These are phyloP conservation scores for Hippoglossus stenolepis DNA, from an alignment of 2,113 vertebrate species.

Conservation along the genomic window DNA sequence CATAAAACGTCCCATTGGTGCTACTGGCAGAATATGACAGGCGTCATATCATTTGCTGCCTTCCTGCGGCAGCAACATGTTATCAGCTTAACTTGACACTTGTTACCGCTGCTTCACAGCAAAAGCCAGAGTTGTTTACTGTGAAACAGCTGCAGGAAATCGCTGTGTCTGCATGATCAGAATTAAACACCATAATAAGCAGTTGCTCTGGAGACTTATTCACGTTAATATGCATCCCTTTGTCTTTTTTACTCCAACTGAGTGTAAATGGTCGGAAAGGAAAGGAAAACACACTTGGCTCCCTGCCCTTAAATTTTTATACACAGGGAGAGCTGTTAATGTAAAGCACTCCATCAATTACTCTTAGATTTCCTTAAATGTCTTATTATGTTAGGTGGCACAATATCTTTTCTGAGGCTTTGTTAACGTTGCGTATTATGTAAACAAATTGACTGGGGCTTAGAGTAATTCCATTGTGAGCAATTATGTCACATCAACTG, in stretches of 20 bases:
- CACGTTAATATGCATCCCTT: constrained; percentile 23
- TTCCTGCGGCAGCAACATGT: not conserved
- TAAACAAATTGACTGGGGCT: constrained; percentile 23
- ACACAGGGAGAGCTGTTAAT: not conserved
- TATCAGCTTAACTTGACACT: not conserved
- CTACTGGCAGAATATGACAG: not conserved
- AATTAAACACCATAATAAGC: constrained; percentile 16
- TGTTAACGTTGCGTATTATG: constrained; percentile 14
- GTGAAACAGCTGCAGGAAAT: constrained; percentile 37
- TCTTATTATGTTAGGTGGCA: constrained; percentile 6
- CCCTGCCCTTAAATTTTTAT: not conserved
- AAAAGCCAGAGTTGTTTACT: constrained; percentile 10
- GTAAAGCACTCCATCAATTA: not conserved
- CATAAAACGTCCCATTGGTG: not conserved
- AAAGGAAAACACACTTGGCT: not conserved
- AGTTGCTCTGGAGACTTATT: constrained; percentile 18
- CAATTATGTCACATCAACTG: constrained; percentile 34
- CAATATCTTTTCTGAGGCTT: constrained; percentile 7
- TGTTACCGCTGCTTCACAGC: constrained; percentile 14
- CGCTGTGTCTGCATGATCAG: constrained; percentile 19
- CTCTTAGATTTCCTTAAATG: not conserved
- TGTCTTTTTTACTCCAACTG: not conserved
- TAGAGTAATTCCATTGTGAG: constrained; percentile 41
- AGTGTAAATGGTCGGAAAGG: not conserved
- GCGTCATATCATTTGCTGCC: not conserved